Percentiles rank a stretch among this genome's conserved stretches.
phyloP scores from a whole-genome alignment of 2,888 invertebrate genomes.

The Schizaphis graminum region DNA sequence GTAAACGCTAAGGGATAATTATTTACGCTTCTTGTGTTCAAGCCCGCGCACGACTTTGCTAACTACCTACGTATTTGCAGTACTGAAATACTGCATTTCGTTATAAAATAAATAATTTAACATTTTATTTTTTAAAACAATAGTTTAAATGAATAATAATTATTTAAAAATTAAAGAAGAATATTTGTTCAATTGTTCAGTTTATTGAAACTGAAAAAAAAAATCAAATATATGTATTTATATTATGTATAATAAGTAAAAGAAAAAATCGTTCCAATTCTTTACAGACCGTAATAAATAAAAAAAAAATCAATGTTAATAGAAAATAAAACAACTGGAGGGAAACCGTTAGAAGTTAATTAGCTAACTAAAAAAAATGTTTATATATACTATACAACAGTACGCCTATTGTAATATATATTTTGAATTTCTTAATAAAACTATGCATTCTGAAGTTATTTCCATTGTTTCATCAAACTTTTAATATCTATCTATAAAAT shows the following conservation, averaged over 20 bases:
- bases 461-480: neutral
- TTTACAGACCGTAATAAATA: constrained; percentile 12
- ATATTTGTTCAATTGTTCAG: neutral
- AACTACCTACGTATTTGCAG: constrained; percentile 30
- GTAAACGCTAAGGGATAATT: constrained; percentile 58
- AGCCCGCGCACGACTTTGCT: constrained; percentile 53
- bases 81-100: constrained; percentile 20
- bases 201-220: neutral
- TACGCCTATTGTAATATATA: neutral
- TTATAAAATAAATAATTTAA: constrained; percentile 35
- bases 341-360: neutral
- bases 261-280: neutral
- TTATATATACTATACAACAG: neutral
- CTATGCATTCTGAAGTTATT: neutral
- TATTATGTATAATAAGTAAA: neutral
- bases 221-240: neutral
- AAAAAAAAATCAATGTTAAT: neutral
- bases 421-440: neutral
- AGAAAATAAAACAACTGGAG: neutral
- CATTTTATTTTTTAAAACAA: constrained; percentile 22
- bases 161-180: constrained; percentile 8
- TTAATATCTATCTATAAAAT: neutral
- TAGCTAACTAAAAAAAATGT: neutral
- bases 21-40: constrained; percentile 53
- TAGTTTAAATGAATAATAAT: constrained; percentile 10